Conservation (phyloP, 1,140 invertebrate species). For the Heliconius congener region DNA sequence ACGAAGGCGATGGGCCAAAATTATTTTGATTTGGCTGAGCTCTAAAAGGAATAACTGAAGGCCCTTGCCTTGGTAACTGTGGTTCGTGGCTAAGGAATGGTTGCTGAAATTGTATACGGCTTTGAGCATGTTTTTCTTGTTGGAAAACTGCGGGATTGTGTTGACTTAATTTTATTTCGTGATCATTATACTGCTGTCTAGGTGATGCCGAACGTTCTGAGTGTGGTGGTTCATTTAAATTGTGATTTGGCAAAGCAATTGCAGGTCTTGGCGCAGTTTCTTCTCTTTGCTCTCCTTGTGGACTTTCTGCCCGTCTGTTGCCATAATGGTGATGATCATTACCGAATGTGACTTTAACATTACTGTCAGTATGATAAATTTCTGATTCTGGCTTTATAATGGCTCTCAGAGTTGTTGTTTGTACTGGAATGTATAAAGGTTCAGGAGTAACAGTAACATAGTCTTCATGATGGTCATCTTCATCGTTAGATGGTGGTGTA, state of each 20-base stretch:
- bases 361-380: conserved; percentile 88
- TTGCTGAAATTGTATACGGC: conserved; percentile 77
- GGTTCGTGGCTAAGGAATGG: conserved; percentile 69
- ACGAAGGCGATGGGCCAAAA: conserved; percentile 59
- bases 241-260: conserved; percentile 81
- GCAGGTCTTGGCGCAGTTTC: conserved; percentile 83
- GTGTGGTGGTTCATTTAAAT: conserved; percentile 57
- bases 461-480: conserved; percentile 82
- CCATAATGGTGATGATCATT: conserved; percentile 82
- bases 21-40: conserved; percentile 69
- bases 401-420: conserved; percentile 89
- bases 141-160: conserved; percentile 55
- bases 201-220: conserved; percentile 60
- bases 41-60: conserved; percentile 67
- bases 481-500: conserved; percentile 84
- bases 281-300: conserved; percentile 79
- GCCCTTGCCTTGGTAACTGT: conserved; percentile 72
- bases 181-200: conserved; percentile 61
- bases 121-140: conserved; percentile 63
- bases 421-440: conserved; percentile 77
- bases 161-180: conserved; percentile 52
- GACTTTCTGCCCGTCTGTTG: conserved; percentile 79
- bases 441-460: conserved; percentile 74
- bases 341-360: conserved; percentile 89
- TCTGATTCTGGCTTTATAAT: conserved; percentile 93